phyloP scores from a whole-genome alignment of 2,113 vertebrate genomes.

The Psilopogon haemacephalus region DNA sequence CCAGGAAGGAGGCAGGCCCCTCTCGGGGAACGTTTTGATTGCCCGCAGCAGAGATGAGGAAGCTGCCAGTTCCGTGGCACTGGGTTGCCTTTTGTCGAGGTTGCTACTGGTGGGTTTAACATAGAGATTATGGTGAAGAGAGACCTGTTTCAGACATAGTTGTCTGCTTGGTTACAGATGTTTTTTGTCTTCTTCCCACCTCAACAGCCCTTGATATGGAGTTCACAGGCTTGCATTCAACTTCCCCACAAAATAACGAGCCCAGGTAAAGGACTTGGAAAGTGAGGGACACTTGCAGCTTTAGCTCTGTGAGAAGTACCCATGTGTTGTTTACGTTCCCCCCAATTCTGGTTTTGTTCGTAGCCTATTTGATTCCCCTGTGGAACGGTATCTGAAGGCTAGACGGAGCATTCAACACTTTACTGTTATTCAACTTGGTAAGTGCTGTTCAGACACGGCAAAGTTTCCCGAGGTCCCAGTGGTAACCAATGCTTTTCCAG shows the following conservation, averaged over 20 bases:
- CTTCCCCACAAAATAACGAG: neutral
- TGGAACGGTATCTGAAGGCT: slow-evolving; percentile 68
- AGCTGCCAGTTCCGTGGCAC: accelerated
- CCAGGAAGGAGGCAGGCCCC: too few species aligned
- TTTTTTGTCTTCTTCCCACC: neutral
- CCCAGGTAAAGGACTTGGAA: slow-evolving; percentile 66
- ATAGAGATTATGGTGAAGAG: accelerated
- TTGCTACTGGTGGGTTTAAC: accelerated
- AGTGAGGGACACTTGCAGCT: neutral
- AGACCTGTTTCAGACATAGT: accelerated
- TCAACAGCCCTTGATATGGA: slow-evolving; percentile 74
- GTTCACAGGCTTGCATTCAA: slow-evolving; percentile 74
- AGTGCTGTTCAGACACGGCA: neutral
- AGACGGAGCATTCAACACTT: slow-evolving; percentile 69
- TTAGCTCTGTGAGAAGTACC: neutral
- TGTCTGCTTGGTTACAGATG: accelerated
- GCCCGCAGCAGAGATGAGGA: accelerated
- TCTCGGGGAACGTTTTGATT: accelerated
- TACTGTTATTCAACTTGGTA: slow-evolving; percentile 74
- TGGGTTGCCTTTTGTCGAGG: neutral
- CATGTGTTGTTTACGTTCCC: accelerated
- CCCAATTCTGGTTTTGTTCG: neutral
- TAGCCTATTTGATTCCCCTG: slow-evolving; percentile 75
- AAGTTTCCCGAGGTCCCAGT: accelerated
- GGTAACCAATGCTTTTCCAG: neutral